These are phyloP conservation scores for Acinonyx jubatus DNA, from an alignment of 2,113 vertebrate species.

Conservation along the genomic window DNA sequence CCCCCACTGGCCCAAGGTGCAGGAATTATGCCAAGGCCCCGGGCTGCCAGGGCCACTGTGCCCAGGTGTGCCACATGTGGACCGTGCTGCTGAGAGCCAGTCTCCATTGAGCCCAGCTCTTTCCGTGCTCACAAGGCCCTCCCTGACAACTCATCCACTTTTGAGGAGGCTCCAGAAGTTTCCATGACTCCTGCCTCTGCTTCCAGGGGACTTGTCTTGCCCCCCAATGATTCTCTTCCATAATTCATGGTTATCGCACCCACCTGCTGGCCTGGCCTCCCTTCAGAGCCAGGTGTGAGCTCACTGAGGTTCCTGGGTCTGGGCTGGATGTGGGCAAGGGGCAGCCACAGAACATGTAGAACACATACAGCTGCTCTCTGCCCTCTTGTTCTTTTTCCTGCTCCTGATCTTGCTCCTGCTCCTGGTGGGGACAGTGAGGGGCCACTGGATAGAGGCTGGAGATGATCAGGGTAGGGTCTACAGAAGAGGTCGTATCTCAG, in stretches of 20 bases:
- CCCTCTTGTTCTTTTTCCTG: background rate
- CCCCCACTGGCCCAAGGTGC: background rate
- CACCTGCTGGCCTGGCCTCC: background rate
- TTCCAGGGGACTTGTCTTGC: background rate
- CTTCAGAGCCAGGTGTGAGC: background rate
- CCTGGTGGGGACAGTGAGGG: background rate
- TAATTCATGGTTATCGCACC: background rate
- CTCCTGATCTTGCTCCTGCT: background rate
- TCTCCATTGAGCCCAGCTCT: background rate
- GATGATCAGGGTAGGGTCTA: background rate
- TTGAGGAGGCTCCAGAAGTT: background rate
- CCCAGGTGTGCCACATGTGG: too few species aligned
- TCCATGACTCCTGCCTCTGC: background rate
- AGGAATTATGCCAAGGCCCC: background rate
- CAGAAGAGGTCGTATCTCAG: background rate
- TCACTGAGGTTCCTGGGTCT: background rate
- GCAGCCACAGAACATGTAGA: fast-evolving
- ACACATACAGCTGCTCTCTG: background rate
- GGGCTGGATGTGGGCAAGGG: background rate
- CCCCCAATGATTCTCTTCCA: background rate
- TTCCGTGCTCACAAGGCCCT: background rate
- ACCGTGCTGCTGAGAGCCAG: background rate
- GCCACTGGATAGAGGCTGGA: background rate
- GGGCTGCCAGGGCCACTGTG: background rate
- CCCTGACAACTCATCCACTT: background rate